These are phyloP conservation scores for Callopanchax toddi DNA, from an alignment of 2,113 vertebrate species.

Conservation along the genomic window DNA sequence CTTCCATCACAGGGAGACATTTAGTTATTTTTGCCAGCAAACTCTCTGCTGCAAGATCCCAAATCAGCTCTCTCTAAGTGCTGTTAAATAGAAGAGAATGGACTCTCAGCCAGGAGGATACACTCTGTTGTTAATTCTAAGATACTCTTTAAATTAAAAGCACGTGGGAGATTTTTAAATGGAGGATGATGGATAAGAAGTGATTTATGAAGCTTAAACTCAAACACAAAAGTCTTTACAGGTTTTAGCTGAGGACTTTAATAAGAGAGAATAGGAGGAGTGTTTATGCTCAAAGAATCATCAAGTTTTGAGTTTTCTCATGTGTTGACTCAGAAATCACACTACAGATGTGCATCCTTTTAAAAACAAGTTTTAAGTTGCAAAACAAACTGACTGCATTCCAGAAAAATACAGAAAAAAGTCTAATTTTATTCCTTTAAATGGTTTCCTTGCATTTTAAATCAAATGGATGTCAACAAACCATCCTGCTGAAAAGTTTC, in stretches of 20 bases:
- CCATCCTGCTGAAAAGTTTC: not conserved
- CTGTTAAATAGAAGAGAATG: not conserved
- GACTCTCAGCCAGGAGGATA: not conserved
- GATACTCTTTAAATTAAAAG: not conserved
- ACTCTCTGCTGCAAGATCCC: slow-evolving; percentile 16
- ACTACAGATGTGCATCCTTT: no score
- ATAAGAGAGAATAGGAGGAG: not conserved
- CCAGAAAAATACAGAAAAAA: no score
- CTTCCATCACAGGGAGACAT: slow-evolving; percentile 28
- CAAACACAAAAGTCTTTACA: slow-evolving; percentile 5
- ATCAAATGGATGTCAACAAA: not conserved
- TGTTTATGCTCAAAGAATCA: not conserved
- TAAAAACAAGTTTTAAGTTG: no score
- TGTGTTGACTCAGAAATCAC: no score
- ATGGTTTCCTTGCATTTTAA: slow-evolving; percentile 42
- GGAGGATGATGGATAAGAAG: not conserved
- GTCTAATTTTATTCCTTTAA: not conserved
- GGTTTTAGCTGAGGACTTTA: slow-evolving; percentile 8
- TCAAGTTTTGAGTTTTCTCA: no score
- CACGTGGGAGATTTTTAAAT: not conserved
- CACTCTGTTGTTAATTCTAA: not conserved
- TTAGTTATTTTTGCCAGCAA: slow-evolving; percentile 9
- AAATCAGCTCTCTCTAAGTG: slow-evolving; percentile 4
- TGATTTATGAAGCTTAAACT: no score
- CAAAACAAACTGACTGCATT: no score